These are phyloP conservation scores for Drosophila seclusa DNA, from an alignment of 2,888 invertebrate species.

Conservation along the genomic window DNA sequence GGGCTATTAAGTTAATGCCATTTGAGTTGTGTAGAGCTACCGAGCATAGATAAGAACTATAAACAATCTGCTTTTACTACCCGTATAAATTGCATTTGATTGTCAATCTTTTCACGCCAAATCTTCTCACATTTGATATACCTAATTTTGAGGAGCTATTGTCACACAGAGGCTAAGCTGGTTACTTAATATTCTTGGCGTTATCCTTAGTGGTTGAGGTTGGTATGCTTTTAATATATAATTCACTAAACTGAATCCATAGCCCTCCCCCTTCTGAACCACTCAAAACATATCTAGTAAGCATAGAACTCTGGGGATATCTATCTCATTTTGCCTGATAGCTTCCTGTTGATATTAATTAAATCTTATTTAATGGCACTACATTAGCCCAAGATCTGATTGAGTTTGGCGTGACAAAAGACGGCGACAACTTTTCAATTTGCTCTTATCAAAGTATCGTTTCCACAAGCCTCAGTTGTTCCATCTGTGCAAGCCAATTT, in stretches of 20 bases:
- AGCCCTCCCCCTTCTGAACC: neutral
- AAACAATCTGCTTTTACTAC: neutral
- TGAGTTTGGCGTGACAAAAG: constrained; percentile 19
- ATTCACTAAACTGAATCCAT: neutral
- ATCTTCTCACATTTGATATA: neutral
- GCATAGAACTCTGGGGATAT: neutral
- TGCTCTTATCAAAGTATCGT: constrained; percentile 17
- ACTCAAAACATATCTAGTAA: neutral
- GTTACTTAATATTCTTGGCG: neutral
- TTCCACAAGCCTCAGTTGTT: neutral
- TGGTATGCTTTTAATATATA: neutral
- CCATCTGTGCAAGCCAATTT: constrained; percentile 30
- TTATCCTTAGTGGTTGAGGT: neutral
- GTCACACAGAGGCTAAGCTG: neutral
- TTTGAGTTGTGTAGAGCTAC: fast-evolving
- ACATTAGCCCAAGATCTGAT: constrained; percentile 41
- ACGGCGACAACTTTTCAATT: constrained; percentile 47
- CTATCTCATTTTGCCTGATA: constrained; percentile 4
- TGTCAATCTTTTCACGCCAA: neutral
- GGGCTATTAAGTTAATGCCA: neutral
- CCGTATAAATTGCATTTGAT: neutral
- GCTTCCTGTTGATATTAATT: constrained; percentile 44
- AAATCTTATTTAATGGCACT: constrained; percentile 37
- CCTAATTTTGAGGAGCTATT: neutral
- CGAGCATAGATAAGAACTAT: neutral